phyloP scores from a whole-genome alignment of 2,888 invertebrate species.

The Lasioglossum zephyrum region DNA sequence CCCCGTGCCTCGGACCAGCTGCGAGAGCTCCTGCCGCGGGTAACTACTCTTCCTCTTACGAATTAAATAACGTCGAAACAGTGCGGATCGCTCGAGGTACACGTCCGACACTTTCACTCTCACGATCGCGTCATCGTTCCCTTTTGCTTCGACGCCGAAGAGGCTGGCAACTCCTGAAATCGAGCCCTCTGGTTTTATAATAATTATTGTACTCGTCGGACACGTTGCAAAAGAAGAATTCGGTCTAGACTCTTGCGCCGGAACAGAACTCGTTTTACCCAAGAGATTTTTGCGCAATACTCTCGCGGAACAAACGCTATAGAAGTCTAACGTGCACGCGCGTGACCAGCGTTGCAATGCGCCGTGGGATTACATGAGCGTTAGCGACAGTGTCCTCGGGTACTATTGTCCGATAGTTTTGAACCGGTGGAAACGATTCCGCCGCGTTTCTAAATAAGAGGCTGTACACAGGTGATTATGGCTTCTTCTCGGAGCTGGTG shows the following conservation, averaged over 20 bases:
- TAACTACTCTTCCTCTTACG: background rate
- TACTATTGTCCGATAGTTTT: background rate
- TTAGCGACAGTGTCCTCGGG: background rate
- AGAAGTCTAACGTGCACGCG: constrained; percentile 16
- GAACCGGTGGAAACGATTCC: constrained; percentile 4
- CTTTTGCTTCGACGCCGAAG: background rate
- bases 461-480: constrained; percentile 62
- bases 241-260: background rate
- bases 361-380: background rate
- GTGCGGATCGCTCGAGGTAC: background rate
- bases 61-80: constrained; percentile 1
- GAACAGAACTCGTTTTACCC: constrained; percentile 1
- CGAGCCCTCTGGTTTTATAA: background rate
- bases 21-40: background rate
- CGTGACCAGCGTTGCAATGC: constrained; percentile 1
- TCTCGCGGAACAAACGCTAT: background rate
- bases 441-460: background rate
- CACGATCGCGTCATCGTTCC: background rate
- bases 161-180: background rate
- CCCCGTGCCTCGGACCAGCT: constrained; percentile 31
- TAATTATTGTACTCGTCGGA: background rate
- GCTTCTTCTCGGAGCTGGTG: constrained; percentile 83
- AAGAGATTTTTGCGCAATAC: constrained; percentile 34
- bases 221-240: background rate
- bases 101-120: constrained; percentile 1